A percentile compares a stretch with the other conserved stretches of the same genome.
phyloP scores from a whole-genome alignment of 2,888 invertebrate species.

The Anarsia innoxiella region DNA sequence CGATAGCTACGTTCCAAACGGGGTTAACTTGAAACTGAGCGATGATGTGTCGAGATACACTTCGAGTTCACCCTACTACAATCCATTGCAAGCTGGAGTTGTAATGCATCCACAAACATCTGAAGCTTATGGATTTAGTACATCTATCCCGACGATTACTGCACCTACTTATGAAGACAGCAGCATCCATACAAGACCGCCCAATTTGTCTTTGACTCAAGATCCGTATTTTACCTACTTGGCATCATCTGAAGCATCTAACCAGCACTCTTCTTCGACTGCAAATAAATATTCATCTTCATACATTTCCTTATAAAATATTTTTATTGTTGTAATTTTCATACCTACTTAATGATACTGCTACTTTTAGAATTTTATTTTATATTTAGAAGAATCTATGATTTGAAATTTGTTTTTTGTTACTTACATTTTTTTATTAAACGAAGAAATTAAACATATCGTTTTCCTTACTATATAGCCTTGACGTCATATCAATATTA shows the following conservation, averaged over 20 bases:
- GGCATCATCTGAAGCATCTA: conserved; percentile 37
- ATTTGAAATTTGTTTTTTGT: neutral
- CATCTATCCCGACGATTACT: conserved; percentile 31
- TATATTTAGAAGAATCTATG: neutral
- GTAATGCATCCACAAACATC: conserved; percentile 44
- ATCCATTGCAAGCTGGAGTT: conserved; percentile 40
- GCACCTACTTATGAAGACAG: conserved; percentile 56
- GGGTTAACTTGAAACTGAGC: conserved; percentile 51
- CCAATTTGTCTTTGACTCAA: conserved; percentile 39
- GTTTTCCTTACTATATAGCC: no score
- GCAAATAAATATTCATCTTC: conserved; percentile 54
- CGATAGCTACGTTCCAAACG: conserved; percentile 64
- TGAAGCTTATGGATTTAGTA: conserved; percentile 45
- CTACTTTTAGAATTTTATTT: neutral
- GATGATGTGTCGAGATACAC: conserved; percentile 54
- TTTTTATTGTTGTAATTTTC: no score
- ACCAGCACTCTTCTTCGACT: conserved; percentile 36
- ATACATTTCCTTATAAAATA: conserved; percentile 53
- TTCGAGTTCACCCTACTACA: conserved; percentile 47
- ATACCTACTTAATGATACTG: neutral
- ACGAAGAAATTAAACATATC: neutral
- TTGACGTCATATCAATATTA: no score
- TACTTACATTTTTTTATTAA: neutral
- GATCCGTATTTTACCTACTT: conserved; percentile 58
- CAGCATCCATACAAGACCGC: conserved; percentile 35